Percentiles rank a stretch among this genome's conserved stretches.
Evolutionary conservation across 2,888 invertebrate genomes (phyloP).

Genomic region (Busseola fusca): DNA sequence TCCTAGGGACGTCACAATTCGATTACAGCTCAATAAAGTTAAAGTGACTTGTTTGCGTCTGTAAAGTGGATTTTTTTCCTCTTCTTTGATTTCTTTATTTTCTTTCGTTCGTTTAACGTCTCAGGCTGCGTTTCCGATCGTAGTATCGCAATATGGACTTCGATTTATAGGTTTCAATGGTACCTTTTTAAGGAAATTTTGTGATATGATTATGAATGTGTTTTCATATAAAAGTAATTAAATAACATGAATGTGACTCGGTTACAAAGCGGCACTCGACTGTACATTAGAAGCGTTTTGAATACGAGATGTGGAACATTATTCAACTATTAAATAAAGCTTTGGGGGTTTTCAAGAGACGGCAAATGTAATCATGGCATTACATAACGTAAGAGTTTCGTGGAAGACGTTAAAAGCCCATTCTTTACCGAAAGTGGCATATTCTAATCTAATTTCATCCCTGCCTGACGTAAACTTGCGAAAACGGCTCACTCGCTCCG

Average conservation of each 20-base stretch:
- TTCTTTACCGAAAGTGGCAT: conserved; percentile 80
- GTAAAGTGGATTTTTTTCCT: conserved; percentile 88
- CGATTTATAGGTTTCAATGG: conserved; percentile 50
- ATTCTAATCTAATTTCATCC: conserved; percentile 87
- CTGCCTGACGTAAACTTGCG: conserved; percentile 78
- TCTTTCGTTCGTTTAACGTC: conserved; percentile 69
- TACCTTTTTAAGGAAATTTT: conserved; percentile 24
- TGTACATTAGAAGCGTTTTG: conserved; percentile 11
- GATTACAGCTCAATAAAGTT: conserved; percentile 89
- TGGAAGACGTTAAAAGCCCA: conserved; percentile 77
- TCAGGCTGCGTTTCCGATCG: conserved; percentile 65
- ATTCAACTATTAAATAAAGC: conserved; percentile 47
- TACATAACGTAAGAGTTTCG: conserved; percentile 44
- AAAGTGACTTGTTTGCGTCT: conserved; percentile 89
- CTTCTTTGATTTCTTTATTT: conserved; percentile 82
- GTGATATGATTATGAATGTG: conserved; percentile 23
- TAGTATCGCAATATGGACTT: conserved; percentile 61
- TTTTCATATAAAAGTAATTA: conserved; percentile 25
- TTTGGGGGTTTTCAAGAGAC: conserved; percentile 27
- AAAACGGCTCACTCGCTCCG: conserved; percentile 77
- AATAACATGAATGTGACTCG: conserved; percentile 17
- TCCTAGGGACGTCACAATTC: conserved; percentile 88
- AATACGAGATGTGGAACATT: conserved; percentile 21
- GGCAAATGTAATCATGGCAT: conserved; percentile 49
- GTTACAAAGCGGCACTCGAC: not conserved